Conservation (phyloP, 2,797 vertebrate species). For the Cynopterus sphinx region DNA sequence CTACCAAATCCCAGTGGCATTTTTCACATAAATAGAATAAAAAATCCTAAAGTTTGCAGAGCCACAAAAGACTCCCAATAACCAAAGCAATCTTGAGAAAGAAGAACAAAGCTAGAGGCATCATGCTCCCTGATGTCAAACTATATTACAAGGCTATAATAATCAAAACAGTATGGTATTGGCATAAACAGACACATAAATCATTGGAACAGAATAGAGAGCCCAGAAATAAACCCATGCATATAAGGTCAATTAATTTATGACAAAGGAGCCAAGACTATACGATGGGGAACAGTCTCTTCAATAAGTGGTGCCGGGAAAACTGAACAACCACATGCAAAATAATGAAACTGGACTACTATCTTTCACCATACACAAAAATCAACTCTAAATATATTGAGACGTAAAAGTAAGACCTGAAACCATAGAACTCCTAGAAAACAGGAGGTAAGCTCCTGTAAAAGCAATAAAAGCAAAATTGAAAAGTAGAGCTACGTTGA, state of each 20-base stretch:
- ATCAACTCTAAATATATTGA: not conserved
- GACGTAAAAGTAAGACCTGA: not conserved
- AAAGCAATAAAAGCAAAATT: not conserved
- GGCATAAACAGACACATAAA: not conserved
- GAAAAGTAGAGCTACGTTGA: not conserved
- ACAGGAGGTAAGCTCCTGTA: not conserved
- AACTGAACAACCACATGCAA: not conserved
- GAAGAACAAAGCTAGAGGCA: not conserved
- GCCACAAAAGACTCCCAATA: not conserved
- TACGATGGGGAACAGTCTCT: not conserved
- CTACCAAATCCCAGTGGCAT: not conserved
- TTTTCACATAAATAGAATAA: not conserved
- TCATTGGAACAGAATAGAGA: not conserved
- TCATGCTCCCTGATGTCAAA: not conserved
- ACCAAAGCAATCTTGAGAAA: not conserved
- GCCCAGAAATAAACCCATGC: not conserved
- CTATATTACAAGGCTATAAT: not conserved
- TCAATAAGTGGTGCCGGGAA: not conserved
- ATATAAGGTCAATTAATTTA: not conserved
- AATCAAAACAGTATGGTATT: not conserved
- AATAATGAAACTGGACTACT: not conserved
- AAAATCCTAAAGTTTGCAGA: not conserved
- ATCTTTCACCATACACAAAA: not conserved
- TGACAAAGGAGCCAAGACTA: not conserved
- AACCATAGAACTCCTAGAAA: not conserved